Evolutionary conservation across 1,140 invertebrate genomes (phyloP).

Genomic region (Drosophila mauritiana): DNA sequence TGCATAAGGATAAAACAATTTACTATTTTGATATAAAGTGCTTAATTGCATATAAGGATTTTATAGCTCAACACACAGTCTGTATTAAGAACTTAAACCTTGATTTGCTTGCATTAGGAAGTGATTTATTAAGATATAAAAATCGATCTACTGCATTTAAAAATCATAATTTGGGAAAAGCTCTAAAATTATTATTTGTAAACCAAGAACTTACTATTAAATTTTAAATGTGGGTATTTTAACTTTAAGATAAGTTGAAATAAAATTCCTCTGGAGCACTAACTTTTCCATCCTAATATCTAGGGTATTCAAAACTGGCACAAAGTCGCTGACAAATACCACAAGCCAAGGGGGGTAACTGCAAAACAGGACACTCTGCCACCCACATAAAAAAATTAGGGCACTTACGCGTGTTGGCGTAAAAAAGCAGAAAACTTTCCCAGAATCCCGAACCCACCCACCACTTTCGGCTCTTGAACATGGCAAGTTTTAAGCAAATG

Average conservation of each 20-base stretch:
- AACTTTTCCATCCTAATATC: neutral
- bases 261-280: neutral
- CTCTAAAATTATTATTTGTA: too few species aligned
- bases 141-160: too few species aligned
- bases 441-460: constrained; percentile 4
- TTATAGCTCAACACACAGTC: too few species aligned
- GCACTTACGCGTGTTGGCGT: constrained; percentile 78
- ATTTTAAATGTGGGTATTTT: too few species aligned
- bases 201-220: neutral
- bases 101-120: too few species aligned
- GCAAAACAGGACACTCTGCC: constrained; percentile 29
- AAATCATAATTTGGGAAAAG: too few species aligned
- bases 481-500: constrained; percentile 77
- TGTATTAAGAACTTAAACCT: too few species aligned
- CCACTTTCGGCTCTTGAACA: constrained; percentile 30
- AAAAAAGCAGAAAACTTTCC: constrained; percentile 74
- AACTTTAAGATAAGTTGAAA: too few species aligned
- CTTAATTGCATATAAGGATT: too few species aligned
- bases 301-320: constrained; percentile 35
- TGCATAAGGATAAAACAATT: too few species aligned
- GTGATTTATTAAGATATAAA: too few species aligned
- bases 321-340: constrained; percentile 39
- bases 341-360: constrained; percentile 10
- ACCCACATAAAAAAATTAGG: constrained; percentile 69
- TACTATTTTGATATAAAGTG: too few species aligned